These are phyloP conservation scores for Polydrusus pterygomalis DNA, from an alignment of 2,888 invertebrate genomes.

Conservation along the genomic window DNA sequence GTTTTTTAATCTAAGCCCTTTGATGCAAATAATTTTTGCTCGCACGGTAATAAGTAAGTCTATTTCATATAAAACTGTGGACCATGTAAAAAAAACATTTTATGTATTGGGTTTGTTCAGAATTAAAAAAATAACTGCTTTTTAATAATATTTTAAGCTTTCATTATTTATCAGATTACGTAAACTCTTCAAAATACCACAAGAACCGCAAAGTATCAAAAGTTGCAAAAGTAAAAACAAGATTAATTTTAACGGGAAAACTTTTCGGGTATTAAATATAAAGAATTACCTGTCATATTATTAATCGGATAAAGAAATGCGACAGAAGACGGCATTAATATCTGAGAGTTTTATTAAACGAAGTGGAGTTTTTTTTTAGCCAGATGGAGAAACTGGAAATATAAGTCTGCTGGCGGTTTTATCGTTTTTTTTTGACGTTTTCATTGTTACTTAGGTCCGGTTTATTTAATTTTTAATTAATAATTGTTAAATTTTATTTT, in stretches of 20 bases:
- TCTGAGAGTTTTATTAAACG: constrained; percentile 1
- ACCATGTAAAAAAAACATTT: too few relatives aligned
- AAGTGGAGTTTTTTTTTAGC: too few relatives aligned
- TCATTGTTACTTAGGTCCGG: neutral
- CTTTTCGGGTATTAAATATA: constrained; percentile 22
- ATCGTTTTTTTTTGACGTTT: neutral
- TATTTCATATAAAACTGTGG: too few relatives aligned
- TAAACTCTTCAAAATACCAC: neutral
- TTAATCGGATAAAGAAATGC: constrained; percentile 5
- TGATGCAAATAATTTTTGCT: too few relatives aligned
- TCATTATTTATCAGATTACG: neutral
- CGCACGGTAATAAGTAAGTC: too few relatives aligned
- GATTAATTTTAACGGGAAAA: constrained; percentile 19
- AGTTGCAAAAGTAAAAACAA: constrained; percentile 11
- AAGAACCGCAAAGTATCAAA: neutral
- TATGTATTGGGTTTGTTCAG: too few relatives aligned
- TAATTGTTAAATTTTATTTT: neutral
- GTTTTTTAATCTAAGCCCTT: too few relatives aligned
- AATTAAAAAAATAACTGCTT: too few relatives aligned
- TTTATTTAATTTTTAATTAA: too few relatives aligned
- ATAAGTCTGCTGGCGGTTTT: too few relatives aligned
- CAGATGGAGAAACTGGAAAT: too few relatives aligned
- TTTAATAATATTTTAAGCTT: too few relatives aligned
- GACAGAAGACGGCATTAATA: neutral
- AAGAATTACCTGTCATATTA: constrained; percentile 5